phyloP scores from a whole-genome alignment of 2,113 vertebrate genomes.

The Semicossyphus pulcher region DNA sequence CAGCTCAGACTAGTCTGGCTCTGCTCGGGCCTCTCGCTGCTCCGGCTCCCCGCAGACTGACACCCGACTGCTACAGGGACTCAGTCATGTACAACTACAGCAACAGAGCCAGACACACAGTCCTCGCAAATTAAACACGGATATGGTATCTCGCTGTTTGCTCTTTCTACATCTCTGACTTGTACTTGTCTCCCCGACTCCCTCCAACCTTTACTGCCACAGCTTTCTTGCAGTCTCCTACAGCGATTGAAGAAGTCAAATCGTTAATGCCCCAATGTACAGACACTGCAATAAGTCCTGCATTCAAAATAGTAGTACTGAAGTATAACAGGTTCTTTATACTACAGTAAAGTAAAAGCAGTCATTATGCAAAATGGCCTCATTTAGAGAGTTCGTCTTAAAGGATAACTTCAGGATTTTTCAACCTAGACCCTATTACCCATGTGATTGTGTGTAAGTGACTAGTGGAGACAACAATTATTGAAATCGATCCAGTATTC shows the following conservation, averaged over 20 bases:
- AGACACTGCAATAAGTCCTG: background rate
- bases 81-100: conserved; percentile 54
- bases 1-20: conserved; percentile 61
- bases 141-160: conserved; percentile 37
- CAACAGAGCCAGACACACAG: conserved; percentile 56
- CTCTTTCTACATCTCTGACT: conserved; percentile 38
- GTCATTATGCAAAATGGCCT: background rate
- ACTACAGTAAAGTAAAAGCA: background rate
- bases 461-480: too few species aligned
- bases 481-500: too few species aligned
- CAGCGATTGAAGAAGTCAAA: conserved; percentile 13
- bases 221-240: conserved; percentile 29
- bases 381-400: too few species aligned
- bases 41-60: conserved; percentile 68
- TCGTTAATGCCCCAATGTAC: background rate
- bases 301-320: background rate
- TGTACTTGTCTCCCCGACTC: conserved; percentile 29
- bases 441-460: too few species aligned
- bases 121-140: conserved; percentile 52
- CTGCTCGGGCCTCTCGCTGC: conserved; percentile 46
- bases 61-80: conserved; percentile 66
- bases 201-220: conserved; percentile 7
- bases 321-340: background rate
- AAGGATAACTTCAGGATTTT: too few species aligned
- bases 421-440: too few species aligned